Evolutionary conservation across 30 jellyfish, hydroid and myxozoan genomes (phyloP), one percentile per base, ranked within the genome.

Genomic region (Cassiopea xamachana): DNA sequence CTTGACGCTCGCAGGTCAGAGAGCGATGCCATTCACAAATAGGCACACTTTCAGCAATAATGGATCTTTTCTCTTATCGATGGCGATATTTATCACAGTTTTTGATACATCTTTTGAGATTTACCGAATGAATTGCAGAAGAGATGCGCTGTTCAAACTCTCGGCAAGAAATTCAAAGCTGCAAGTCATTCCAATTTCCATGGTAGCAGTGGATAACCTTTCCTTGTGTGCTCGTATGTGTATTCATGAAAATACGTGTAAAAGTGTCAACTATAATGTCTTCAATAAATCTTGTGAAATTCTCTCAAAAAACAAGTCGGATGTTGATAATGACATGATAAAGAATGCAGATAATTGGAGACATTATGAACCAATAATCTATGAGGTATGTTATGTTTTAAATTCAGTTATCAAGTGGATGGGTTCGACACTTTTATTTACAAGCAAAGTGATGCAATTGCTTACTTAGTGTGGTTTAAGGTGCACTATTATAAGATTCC

Each of bases 201-300:
- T 46, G 1, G 17, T 14, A 48, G 27, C 75, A 17, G 16, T 39
- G 73, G 2, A 55, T 13, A 2, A 60, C 1, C 87, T 78, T 27
- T 13, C 27, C n/a, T 14, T 78, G 8, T 78, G 87, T 78, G 87
- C 87, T 12, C 50, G 60, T 48, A 1, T 15, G 12, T 78, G 87
- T 43, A 45, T 78, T 12, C 39, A 27, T 51, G 50, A 48, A 50
- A 44, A 55, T 48, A 58, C 60, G 0, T 78, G 87, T 75, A 78
- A 78, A 27, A 48, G 87, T 49, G 0, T 78, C 87, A 78, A 78
- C 55, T 78, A 78, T 44, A 78, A 78, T 78, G 74, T 43, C 1
- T n/a, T 14, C 2, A 49, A 75, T 10, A 15, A 18, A 60, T 19
- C 75, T 19, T 78, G 87, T 50, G 71, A 78, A 17, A 39, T 19